phyloP scores from a whole-genome alignment of 2,797 vertebrate genomes.

The Oreonectes daqikongensis region DNA sequence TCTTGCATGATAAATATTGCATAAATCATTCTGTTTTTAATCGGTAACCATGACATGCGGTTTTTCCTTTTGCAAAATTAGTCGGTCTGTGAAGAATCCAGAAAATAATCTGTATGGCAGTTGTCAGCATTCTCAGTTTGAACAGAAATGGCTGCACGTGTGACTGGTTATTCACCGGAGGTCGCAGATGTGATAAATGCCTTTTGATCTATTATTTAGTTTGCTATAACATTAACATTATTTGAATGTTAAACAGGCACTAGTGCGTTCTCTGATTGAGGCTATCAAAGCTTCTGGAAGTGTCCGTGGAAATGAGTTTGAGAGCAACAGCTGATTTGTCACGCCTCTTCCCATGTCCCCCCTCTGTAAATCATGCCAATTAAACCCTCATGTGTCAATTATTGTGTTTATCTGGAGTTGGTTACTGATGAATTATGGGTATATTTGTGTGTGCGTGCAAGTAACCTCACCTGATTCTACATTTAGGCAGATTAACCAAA shows the following conservation, averaged over 20 bases:
- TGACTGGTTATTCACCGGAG: constrained; percentile 43
- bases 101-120: constrained; percentile 43
- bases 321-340: constrained; percentile 76
- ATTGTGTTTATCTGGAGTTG: constrained; percentile 49
- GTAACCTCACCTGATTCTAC: constrained; percentile 16
- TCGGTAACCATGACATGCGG: neutral
- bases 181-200: constrained; percentile 55
- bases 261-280: constrained; percentile 35
- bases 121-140: constrained; percentile 28
- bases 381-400: constrained; percentile 68
- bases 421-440: constrained; percentile 46
- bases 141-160: constrained; percentile 48
- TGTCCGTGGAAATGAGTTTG: constrained; percentile 54
- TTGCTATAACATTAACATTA: constrained; percentile 57
- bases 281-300: constrained; percentile 45
- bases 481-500: neutral
- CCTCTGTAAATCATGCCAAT: constrained; percentile 75
- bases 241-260: constrained; percentile 51
- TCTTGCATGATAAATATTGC: constrained; percentile 7
- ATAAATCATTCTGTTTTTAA: neutral
- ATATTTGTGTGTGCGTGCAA: constrained; percentile 27
- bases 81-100: constrained; percentile 11
- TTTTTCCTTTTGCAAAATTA: neutral
- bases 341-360: constrained; percentile 70
- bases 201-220: constrained; percentile 58